Evolutionary conservation across 2,888 invertebrate genomes (phyloP).

Genomic region (Campoletis raptor): DNA sequence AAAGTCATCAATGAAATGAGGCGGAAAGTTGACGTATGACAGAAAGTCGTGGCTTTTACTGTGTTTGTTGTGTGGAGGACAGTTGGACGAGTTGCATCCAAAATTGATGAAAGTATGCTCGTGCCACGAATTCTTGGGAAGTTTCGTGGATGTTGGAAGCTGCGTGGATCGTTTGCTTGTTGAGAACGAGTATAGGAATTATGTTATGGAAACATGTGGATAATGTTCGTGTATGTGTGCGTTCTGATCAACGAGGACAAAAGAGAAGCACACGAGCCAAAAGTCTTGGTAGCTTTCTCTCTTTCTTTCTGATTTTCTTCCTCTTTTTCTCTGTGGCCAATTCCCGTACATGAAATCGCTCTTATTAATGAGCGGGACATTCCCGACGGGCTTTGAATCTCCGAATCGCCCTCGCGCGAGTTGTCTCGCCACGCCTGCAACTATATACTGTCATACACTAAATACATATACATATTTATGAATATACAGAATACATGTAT

Average conservation of each 20-base stretch:
- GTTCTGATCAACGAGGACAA: slow-evolving; percentile 65
- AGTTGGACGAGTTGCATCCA: slow-evolving; percentile 69
- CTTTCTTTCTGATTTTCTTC: no score
- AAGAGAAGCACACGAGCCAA: slow-evolving; percentile 61
- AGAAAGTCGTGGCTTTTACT: slow-evolving; percentile 1
- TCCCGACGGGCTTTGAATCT: slow-evolving; percentile 80
- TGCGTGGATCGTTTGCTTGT: slow-evolving; percentile 36
- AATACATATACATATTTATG: slow-evolving; percentile 17
- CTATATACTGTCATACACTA: slow-evolving; percentile 35
- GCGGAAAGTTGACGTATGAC: slow-evolving; percentile 42
- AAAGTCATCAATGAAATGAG: slow-evolving; percentile 62
- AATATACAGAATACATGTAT: background rate
- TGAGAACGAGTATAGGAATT: slow-evolving; percentile 53
- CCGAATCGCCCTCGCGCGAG: slow-evolving; percentile 65
- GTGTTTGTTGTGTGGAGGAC: slow-evolving; percentile 1
- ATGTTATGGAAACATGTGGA: slow-evolving; percentile 59
- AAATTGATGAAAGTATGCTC: slow-evolving; percentile 82
- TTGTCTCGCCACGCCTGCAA: slow-evolving; percentile 57
- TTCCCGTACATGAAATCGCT: slow-evolving; percentile 73
- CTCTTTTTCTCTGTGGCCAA: slow-evolving; percentile 54
- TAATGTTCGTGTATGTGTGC: slow-evolving; percentile 45
- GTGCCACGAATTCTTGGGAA: slow-evolving; percentile 78
- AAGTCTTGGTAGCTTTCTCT: slow-evolving; percentile 1
- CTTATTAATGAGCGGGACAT: slow-evolving; percentile 84
- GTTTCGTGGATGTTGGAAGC: slow-evolving; percentile 73